Conservation (phyloP, 2,113 vertebrate species). For the Neodontobutis hainanensis region DNA sequence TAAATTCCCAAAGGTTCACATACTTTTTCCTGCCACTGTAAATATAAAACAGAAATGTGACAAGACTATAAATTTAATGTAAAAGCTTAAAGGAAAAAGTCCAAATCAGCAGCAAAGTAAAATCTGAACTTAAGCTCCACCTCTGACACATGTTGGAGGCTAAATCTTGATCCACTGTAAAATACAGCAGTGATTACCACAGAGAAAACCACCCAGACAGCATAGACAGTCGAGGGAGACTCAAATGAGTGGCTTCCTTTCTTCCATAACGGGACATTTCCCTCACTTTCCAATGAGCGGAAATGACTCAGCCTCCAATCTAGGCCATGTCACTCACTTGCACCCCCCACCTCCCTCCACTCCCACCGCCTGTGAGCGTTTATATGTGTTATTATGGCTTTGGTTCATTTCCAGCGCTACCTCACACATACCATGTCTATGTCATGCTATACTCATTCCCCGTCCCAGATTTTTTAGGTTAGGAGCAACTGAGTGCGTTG, state of each 20-base stretch:
- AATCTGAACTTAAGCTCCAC: too few relatives aligned
- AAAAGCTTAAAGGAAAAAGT: too few relatives aligned
- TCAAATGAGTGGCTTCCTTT: neutral
- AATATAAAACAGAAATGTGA: too few relatives aligned
- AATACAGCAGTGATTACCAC: neutral
- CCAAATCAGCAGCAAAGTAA: too few relatives aligned
- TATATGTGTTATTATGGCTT: conserved; percentile 43
- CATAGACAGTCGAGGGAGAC: neutral
- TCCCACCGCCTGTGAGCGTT: conserved; percentile 6
- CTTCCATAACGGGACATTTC: conserved; percentile 55
- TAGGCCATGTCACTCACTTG: conserved; percentile 51
- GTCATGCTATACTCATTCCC: conserved; percentile 23
- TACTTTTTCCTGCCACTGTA: too few relatives aligned
- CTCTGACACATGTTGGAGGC: too few relatives aligned
- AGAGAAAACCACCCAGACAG: neutral
- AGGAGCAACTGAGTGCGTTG: conserved; percentile 24
- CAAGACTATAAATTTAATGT: too few relatives aligned
- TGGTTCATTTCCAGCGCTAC: conserved; percentile 51
- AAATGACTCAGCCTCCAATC: conserved; percentile 56
- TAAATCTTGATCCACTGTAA: too few relatives aligned
- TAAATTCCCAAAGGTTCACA: too few relatives aligned
- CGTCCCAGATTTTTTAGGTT: conserved; percentile 9
- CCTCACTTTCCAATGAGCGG: conserved; percentile 17
- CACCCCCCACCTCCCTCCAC: conserved; percentile 24
- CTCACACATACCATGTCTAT: conserved; percentile 49